A percentile compares a stretch with the other conserved stretches of the same genome.
Conservation (phyloP, 2,888 invertebrate species). For the Tetragonisca angustula region DNA sequence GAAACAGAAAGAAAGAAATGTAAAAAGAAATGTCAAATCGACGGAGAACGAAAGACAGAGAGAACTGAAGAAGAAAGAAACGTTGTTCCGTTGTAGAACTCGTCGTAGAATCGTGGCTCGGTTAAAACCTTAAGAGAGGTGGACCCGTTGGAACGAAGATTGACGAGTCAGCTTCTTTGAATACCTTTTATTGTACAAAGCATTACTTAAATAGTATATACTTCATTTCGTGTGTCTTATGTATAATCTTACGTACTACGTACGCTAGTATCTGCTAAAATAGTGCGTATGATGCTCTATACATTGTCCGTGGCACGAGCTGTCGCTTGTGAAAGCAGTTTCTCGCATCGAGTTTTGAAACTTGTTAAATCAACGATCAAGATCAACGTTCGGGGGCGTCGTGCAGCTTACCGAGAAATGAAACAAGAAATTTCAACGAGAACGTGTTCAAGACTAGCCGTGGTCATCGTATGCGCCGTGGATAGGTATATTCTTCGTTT, state of each 20-base stretch:
- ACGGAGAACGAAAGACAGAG: neutral
- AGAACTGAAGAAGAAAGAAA: neutral
- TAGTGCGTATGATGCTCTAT: slow-evolving; percentile 79
- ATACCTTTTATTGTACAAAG: slow-evolving; percentile 84
- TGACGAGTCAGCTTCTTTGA: slow-evolving; percentile 70
- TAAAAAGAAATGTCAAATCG: neutral
- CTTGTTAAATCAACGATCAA: neutral
- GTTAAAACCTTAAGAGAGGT: neutral
- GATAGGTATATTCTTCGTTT: neutral
- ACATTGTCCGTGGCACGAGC: slow-evolving; percentile 73
- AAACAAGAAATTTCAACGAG: neutral
- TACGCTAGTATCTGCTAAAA: slow-evolving; percentile 78
- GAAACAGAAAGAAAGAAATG: neutral
- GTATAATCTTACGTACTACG: slow-evolving; percentile 72
- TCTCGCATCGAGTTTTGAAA: neutral
- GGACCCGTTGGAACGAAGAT: slow-evolving; percentile 37
- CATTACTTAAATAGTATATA: slow-evolving; percentile 83
- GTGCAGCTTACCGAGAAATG: neutral
- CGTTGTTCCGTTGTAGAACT: neutral
- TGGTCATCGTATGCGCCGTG: neutral
- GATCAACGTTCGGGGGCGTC: neutral
- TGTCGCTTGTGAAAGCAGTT: slow-evolving; percentile 71
- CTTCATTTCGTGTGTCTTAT: slow-evolving; percentile 73
- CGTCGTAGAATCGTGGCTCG: neutral
- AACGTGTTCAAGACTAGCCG: neutral